Evolutionary conservation across 2,888 invertebrate species (phyloP), one percentile per base, ranked within the genome.

Genomic region (Thyatira batis): DNA sequence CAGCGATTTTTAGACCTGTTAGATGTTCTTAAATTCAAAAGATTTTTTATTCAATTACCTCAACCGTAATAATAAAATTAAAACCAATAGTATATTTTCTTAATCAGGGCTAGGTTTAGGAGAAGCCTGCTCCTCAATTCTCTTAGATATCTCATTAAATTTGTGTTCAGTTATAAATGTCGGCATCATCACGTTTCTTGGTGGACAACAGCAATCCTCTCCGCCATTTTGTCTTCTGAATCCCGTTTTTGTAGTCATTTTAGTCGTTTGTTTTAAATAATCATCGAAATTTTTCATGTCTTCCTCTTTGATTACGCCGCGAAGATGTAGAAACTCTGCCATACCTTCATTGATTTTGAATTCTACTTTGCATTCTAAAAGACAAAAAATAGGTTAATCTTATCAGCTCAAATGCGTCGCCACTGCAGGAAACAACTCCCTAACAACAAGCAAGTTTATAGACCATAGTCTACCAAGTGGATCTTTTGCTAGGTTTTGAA

Each of bases 131-230:
- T 13, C 6, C 8, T 45, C 49, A n/a, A 80, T 55, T 52, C 65
- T 68, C 0, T 68, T 51, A 10, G 78, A 43, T 9, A 78, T 53
- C n/a, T 78, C 63, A 11, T 82, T 61, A 51, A 82, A 88, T 58
- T 72, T 73, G 1, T 61, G 75, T 0, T 83, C 65, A 1, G 86
- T 75, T 49, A 89, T 86, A 50, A 87, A 86, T 2, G 86, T 65
- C 0, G 88, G 86, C 73, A 84, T 73, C 67, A 80, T 65, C 0
- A 80, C 0, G 0, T 51, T 71, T 20, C 60, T 67, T 0, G 78
- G 75, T 1, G 84, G 79, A 45, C 85, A 87, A 54, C 85, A 85
- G 54, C 87, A 87, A 0, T 64, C 55, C 1, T 58, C 55, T 1
- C 58, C 60, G 0, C 33, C n/a, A n/a, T 49, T 17, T 2, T 3